phyloP scores from a whole-genome alignment of 2,888 invertebrate genomes.

The Dioctria rufipes region DNA sequence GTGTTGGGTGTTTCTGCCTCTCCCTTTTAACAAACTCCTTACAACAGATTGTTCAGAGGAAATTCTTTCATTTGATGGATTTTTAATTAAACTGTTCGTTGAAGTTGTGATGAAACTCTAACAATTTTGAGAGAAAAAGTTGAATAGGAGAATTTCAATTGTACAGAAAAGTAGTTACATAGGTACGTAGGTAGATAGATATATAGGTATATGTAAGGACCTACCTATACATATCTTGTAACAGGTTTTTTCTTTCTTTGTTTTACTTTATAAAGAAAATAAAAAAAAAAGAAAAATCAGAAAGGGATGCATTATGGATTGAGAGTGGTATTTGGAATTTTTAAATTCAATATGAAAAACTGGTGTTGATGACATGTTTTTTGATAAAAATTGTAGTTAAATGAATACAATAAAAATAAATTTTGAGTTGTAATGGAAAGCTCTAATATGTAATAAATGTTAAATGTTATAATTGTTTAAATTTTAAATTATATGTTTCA shows the following conservation, averaged over 20 bases:
- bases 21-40: neutral
- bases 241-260: neutral
- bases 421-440: no score
- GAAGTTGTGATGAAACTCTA: neutral
- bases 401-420: no score
- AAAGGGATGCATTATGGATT: no score
- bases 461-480: no score
- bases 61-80: neutral
- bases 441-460: no score
- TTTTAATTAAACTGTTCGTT: neutral
- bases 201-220: neutral
- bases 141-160: neutral
- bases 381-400: no score
- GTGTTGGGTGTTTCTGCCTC: neutral
- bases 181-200: neutral
- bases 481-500: no score
- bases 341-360: no score
- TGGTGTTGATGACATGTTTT: no score
- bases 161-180: neutral
- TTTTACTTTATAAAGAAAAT: neutral
- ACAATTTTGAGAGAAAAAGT: neutral
- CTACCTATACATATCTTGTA: neutral
- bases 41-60: neutral
- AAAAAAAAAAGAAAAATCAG: no score
- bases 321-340: no score